phyloP scores from a whole-genome alignment of 2,888 invertebrate genomes.

The Aleiodes alternator region DNA sequence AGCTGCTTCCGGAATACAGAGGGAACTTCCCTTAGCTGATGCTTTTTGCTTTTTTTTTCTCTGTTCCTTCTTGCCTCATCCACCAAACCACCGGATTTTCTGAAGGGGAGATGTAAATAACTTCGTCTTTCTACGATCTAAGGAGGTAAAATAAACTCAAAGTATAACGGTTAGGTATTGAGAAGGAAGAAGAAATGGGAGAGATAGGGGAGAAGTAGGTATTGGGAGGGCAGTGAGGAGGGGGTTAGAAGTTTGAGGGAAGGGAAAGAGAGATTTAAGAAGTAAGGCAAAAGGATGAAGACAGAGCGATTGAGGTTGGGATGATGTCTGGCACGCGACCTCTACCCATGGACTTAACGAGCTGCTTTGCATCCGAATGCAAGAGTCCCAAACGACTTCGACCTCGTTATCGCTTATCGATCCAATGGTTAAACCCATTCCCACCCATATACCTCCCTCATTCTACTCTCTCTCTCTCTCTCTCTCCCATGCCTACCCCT shows the following conservation, averaged over 20 bases:
- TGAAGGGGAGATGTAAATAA: conserved; percentile 51
- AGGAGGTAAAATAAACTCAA: conserved; percentile 32
- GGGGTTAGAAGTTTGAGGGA: conserved; percentile 34
- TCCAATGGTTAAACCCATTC: conserved; percentile 50
- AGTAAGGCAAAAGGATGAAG: conserved; percentile 42
- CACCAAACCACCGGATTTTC: conserved; percentile 22
- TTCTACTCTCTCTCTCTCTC: not conserved
- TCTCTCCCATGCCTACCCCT: not conserved
- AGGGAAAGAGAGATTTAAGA: conserved; percentile 43
- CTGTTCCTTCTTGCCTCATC: conserved; percentile 3
- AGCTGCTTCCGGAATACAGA: conserved; percentile 60
- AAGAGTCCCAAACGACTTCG: conserved; percentile 54
- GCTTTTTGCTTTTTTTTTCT: conserved; percentile 45
- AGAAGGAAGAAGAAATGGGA: conserved; percentile 34
- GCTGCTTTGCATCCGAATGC: conserved; percentile 71
- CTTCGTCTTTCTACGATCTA: conserved; percentile 43
- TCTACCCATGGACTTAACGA: conserved; percentile 66
- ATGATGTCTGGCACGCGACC: conserved; percentile 60
- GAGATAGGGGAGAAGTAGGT: too few species aligned
- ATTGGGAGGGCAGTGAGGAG: not conserved
- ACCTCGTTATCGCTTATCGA: conserved; percentile 70
- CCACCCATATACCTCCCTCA: not conserved
- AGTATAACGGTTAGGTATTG: conserved; percentile 16
- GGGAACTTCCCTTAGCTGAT: conserved; percentile 39
- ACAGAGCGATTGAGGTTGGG: conserved; percentile 8